Conservation (phyloP, 2,113 vertebrate species). For the Albula glossodonta region DNA sequence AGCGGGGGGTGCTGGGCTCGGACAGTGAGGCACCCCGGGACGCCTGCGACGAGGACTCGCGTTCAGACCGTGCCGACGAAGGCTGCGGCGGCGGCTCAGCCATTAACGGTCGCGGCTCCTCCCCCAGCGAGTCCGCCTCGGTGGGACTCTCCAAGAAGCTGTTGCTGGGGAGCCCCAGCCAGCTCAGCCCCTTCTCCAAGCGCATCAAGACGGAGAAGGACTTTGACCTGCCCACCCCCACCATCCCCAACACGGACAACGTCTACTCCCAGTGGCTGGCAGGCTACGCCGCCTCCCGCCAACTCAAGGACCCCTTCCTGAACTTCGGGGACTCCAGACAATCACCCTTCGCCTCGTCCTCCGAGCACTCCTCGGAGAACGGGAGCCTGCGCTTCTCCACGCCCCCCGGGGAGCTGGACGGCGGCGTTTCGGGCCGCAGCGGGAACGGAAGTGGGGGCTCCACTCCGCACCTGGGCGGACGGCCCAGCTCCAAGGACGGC, state of each 20-base stretch:
- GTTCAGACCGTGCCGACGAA: conserved; percentile 88
- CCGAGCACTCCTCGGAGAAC: conserved; percentile 98
- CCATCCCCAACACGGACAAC: conserved; percentile 98
- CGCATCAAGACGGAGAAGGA: conserved; percentile 99
- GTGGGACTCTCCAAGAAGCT: conserved; percentile 97
- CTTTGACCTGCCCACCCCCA: conserved; percentile 91
- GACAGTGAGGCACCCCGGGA: conserved; percentile 90
- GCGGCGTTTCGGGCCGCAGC: conserved; percentile 95
- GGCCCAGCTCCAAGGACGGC: conserved; percentile 97
- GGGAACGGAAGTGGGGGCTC: conserved; percentile 97
- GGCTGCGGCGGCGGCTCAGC: conserved; percentile 76
- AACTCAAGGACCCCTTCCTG: conserved; percentile 99
- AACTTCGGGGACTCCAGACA: conserved; percentile 98
- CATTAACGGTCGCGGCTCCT: conserved; percentile 92
- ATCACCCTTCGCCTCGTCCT: conserved; percentile 98
- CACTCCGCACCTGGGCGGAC: conserved; percentile 95
- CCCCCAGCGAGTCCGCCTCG: conserved; percentile 91
- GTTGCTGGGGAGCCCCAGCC: conserved; percentile 95
- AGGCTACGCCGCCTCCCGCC: conserved; percentile 94
- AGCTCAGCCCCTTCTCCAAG: conserved; percentile 96
- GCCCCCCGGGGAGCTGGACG: conserved; percentile 94
- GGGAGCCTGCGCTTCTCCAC: conserved; percentile 99
- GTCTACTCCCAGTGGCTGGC: conserved; percentile 99
- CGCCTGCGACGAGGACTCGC: conserved; percentile 90
- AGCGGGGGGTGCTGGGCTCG: conserved; percentile 85